Evolutionary conservation across 2,113 vertebrate genomes (phyloP).

Genomic region (Ctenomys sociabilis): DNA sequence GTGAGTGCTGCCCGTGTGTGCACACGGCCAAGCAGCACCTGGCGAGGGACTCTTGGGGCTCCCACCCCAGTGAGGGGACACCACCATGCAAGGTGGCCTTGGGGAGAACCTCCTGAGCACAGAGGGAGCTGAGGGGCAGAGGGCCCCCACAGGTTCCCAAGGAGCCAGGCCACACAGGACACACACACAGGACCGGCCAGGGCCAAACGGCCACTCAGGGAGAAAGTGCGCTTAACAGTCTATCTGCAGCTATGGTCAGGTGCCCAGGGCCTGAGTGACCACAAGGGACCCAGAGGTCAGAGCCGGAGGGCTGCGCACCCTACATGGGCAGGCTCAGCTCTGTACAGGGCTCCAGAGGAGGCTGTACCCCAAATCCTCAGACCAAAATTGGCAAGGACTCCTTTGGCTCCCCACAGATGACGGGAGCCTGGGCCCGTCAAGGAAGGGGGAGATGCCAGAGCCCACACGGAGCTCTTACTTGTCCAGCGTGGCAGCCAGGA

Average conservation of each 20-base stretch:
- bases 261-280: fast-evolving
- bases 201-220: neutral
- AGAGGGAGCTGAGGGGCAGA: fast-evolving
- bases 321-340: too few species aligned
- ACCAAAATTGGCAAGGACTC: neutral
- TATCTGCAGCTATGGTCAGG: neutral
- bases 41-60: neutral
- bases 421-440: neutral
- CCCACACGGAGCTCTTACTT: constrained; percentile 88
- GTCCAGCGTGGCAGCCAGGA: constrained; percentile 97
- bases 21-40: fast-evolving
- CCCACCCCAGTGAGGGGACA: fast-evolving
- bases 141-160: fast-evolving
- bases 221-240: too few species aligned
- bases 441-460: neutral
- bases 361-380: neutral
- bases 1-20: neutral
- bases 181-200: fast-evolving
- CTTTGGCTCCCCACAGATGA: neutral
- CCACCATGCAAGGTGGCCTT: neutral
- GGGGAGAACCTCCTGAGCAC: neutral
- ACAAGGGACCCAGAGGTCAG: neutral
- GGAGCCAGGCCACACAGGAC: fast-evolving
- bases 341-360: neutral
- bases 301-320: fast-evolving